phyloP scores from a whole-genome alignment of 64 coral and sea anemone genomes.

The Platygyra sinensis region DNA sequence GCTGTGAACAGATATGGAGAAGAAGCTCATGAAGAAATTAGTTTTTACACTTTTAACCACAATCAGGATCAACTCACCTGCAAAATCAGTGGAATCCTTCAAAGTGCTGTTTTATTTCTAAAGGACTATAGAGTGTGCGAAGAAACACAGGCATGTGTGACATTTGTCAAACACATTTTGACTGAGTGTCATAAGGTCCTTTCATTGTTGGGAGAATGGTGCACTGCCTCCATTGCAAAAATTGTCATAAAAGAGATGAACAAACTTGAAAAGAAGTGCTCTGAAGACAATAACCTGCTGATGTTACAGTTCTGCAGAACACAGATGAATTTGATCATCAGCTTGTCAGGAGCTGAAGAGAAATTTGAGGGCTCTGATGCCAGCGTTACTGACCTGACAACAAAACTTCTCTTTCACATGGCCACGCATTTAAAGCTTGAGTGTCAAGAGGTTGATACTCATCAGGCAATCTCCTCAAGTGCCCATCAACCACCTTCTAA shows the following conservation, averaged over 20 bases:
- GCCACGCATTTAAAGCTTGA: constrained; percentile 28
- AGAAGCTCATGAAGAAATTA: constrained; percentile 12
- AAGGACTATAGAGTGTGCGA: not conserved
- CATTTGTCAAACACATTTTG: constrained; percentile 13
- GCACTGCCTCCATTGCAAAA: not conserved
- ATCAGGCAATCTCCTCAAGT: not conserved
- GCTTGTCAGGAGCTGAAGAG: not conserved
- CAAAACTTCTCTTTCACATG: constrained; percentile 10
- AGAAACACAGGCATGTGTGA: not conserved
- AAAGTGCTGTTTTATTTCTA: not conserved
- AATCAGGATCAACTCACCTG: not conserved
- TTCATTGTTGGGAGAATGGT: constrained; percentile 13
- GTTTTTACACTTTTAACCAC: not conserved
- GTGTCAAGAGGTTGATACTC: too few species aligned
- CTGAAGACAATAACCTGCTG: not conserved
- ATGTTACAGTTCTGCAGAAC: constrained; percentile 17
- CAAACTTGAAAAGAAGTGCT: constrained; percentile 48
- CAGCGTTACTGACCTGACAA: not conserved
- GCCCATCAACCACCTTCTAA: not conserved
- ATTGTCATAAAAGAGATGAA: constrained; percentile 17
- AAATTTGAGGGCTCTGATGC: not conserved
- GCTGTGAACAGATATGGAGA: constrained; percentile 64
- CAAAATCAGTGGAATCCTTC: not conserved
- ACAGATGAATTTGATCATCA: constrained; percentile 14
- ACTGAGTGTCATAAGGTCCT: constrained; percentile 30